Conservation (phyloP, 37 sponge, comb jelly and placozoan species). For the Spongilla lacustris region DNA sequence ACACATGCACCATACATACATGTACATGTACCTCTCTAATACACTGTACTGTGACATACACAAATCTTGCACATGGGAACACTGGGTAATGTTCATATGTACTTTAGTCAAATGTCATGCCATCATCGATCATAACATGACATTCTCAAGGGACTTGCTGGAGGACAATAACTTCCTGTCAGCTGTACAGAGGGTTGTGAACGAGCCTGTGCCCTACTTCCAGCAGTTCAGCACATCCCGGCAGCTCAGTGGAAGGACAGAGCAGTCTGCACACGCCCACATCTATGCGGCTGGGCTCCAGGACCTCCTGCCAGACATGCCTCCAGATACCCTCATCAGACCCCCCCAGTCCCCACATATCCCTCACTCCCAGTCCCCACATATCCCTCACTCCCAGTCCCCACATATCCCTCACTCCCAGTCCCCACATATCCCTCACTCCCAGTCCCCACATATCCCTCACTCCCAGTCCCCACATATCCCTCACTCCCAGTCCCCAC, state of each 20-base stretch:
- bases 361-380: background rate
- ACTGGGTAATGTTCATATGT: no score
- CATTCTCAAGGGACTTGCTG: slow-evolving; percentile 71
- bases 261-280: slow-evolving; percentile 27
- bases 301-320: background rate
- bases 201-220: slow-evolving; percentile 91
- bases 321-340: background rate
- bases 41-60: no score
- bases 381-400: background rate
- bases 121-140: background rate
- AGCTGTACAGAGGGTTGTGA: slow-evolving; percentile 50
- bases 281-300: slow-evolving; percentile 39
- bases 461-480: no score
- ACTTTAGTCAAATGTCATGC: no score
- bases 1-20: no score
- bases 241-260: background rate
- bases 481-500: background rate
- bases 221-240: slow-evolving; percentile 56
- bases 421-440: no score
- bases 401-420: background rate
- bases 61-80: no score
- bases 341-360: background rate
- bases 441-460: background rate
- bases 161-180: slow-evolving; percentile 75
- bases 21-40: no score